These are phyloP conservation scores for Linepithema humile DNA, from an alignment of 1,140 invertebrate genomes.

Conservation along the genomic window DNA sequence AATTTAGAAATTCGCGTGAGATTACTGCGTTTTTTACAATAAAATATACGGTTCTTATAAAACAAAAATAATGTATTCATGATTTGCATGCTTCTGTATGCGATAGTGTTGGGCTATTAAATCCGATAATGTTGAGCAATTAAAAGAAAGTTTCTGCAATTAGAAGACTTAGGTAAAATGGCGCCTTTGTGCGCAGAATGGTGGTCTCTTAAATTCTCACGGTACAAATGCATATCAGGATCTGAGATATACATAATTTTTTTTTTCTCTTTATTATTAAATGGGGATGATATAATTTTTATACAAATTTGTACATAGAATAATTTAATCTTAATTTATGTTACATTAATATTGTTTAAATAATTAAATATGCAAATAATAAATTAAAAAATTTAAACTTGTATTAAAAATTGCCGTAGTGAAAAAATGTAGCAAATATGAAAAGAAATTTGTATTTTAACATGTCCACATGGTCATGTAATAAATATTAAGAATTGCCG, in stretches of 20 bases:
- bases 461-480: too few relatives aligned
- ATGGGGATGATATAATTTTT: not conserved
- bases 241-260: too few relatives aligned
- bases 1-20: not conserved
- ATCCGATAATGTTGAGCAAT: not conserved
- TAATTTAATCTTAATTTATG: too few relatives aligned
- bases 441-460: not conserved
- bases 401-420: not conserved
- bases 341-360: too few relatives aligned
- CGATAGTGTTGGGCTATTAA: not conserved
- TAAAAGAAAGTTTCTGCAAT: too few relatives aligned
- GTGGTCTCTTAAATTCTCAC: not conserved
- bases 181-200: constrained; percentile 20
- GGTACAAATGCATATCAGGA: not conserved
- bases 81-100: not conserved
- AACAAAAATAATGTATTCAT: not conserved
- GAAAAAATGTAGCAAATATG: not conserved
- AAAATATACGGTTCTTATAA: not conserved
- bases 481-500: too few relatives aligned
- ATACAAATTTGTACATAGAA: not conserved
- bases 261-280: not conserved
- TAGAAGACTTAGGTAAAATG: too few relatives aligned
- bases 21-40: not conserved
- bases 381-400: not conserved
- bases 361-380: not conserved